Conservation (phyloP, 1,140 invertebrate genomes). For the Drosophila tristis region DNA sequence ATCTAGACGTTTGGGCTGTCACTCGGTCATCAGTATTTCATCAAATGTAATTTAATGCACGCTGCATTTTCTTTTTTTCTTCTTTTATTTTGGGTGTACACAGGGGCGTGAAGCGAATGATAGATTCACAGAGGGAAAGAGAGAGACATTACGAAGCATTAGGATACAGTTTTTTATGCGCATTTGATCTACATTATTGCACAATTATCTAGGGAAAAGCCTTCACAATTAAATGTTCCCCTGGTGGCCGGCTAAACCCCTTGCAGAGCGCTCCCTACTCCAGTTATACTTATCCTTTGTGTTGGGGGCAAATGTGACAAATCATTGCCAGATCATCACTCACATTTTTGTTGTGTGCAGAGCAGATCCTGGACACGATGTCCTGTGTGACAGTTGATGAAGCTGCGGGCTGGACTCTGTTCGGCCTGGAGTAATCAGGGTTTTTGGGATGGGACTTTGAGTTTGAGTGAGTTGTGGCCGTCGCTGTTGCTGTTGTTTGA, state of each 20-base stretch:
- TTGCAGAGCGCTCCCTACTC: too few relatives aligned
- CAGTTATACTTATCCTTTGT: constrained; percentile 5
- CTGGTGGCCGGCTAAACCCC: too few relatives aligned
- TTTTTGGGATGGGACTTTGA: not conserved
- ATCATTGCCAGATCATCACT: constrained; percentile 75
- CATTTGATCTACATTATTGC: too few relatives aligned
- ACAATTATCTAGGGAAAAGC: too few relatives aligned
- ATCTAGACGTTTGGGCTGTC: too few relatives aligned
- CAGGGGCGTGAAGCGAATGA: too few relatives aligned
- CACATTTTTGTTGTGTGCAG: constrained; percentile 56
- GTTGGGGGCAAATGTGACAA: constrained; percentile 48
- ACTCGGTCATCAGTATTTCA: too few relatives aligned
- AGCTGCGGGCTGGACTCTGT: constrained; percentile 43
- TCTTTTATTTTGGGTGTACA: not conserved
- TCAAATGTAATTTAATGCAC: too few relatives aligned
- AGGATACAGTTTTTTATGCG: too few relatives aligned
- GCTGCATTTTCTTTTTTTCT: not conserved
- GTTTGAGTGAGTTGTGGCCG: constrained; percentile 50
- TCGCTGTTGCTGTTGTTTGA: constrained; percentile 47
- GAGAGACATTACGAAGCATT: too few relatives aligned
- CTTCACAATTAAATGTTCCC: too few relatives aligned
- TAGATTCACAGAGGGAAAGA: too few relatives aligned
- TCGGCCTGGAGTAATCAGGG: not conserved
- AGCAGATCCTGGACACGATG: constrained; percentile 51
- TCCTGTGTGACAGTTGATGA: constrained; percentile 69